A percentile compares a stretch with the other conserved stretches of the same genome.
phyloP scores from a whole-genome alignment of 2,113 vertebrate genomes.

The Sinocyclocheilus rhinocerous region DNA sequence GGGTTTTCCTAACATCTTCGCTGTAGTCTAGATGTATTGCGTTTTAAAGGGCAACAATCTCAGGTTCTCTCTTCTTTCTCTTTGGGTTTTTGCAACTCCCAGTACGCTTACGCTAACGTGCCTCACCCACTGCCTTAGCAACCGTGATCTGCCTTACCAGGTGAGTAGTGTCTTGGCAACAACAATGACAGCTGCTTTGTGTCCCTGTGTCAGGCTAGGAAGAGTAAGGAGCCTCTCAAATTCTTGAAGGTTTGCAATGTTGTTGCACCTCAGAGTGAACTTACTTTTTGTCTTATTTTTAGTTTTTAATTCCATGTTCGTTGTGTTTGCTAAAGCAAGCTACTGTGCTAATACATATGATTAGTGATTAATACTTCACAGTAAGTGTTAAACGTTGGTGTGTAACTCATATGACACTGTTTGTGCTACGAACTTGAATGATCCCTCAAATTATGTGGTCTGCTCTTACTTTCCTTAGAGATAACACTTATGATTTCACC shows the following conservation, averaged over 20 bases:
- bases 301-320: background rate
- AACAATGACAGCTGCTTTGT: background rate
- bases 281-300: background rate
- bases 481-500: too few relatives aligned
- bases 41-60: slow-evolving; percentile 1
- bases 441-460: too few relatives aligned
- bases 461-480: too few relatives aligned
- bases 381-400: too few relatives aligned
- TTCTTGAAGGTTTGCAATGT: background rate
- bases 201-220: background rate
- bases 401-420: too few relatives aligned
- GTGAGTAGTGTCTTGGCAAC: slow-evolving; percentile 27
- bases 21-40: background rate
- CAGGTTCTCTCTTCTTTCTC: slow-evolving; percentile 7
- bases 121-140: slow-evolving; percentile 35
- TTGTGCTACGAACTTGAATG: too few relatives aligned
- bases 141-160: slow-evolving; percentile 18
- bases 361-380: too few relatives aligned
- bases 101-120: background rate
- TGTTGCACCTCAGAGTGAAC: background rate
- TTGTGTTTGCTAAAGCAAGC: background rate
- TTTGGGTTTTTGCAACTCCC: background rate
- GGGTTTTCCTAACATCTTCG: background rate
- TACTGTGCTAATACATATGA: too few relatives aligned
- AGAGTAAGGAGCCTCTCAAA: background rate